Conservation (phyloP, 2,888 invertebrate genomes). For the Chalcis sispes region DNA sequence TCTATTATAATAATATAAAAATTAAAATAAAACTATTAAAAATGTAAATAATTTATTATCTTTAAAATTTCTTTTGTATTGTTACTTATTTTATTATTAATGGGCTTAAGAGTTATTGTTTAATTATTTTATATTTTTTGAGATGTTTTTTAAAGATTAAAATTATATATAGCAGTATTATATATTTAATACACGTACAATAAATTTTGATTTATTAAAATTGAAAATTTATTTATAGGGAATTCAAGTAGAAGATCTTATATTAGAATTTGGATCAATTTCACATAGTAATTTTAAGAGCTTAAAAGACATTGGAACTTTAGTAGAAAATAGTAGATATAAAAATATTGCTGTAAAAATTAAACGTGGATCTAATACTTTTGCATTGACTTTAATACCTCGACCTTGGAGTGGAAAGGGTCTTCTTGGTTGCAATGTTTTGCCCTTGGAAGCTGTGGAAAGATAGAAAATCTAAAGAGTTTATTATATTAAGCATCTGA, state of each 20-base stretch:
- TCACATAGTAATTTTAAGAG: constrained; percentile 83
- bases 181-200: too few relatives aligned
- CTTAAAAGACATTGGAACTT: constrained; percentile 82
- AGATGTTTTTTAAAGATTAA: not conserved
- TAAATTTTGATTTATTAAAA: constrained; percentile 1
- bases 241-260: constrained; percentile 82
- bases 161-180: too few relatives aligned
- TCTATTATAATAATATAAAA: not conserved
- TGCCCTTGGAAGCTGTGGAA: constrained; percentile 76
- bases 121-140: not conserved
- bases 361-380: constrained; percentile 77
- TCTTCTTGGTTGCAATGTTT: constrained; percentile 85
- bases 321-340: constrained; percentile 82
- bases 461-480: constrained; percentile 62
- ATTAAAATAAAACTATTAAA: too few relatives aligned
- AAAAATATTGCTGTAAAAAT: constrained; percentile 78
- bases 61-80: too few relatives aligned
- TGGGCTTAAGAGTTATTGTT: not conserved
- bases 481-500: constrained; percentile 38
- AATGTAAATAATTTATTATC: not conserved
- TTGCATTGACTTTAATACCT: constrained; percentile 82
- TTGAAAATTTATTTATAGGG: constrained; percentile 78
- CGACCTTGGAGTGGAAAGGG: constrained; percentile 88
- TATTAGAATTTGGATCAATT: constrained; percentile 88
- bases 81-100: constrained; percentile 4